Evolutionary conservation across 2,888 invertebrate genomes (phyloP).

Genomic region (Salpingus planirostris): DNA sequence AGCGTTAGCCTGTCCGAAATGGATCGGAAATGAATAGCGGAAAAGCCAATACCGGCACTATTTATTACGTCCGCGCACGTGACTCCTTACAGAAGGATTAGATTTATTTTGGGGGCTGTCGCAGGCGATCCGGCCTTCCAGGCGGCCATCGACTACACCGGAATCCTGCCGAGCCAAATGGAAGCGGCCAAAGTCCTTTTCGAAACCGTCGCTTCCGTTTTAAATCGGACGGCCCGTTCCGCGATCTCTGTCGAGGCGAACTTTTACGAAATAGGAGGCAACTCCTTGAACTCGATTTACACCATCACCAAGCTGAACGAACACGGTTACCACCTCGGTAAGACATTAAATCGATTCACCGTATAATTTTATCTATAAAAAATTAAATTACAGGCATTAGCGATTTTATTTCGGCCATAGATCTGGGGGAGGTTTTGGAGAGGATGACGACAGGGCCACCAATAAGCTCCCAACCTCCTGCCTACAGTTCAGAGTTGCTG

Average conservation of each 20-base stretch:
- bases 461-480: slow-evolving; percentile 23
- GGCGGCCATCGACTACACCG: slow-evolving; percentile 57
- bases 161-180: slow-evolving; percentile 50
- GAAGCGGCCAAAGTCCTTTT: slow-evolving; percentile 61
- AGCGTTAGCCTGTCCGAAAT: no score
- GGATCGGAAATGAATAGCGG: no score
- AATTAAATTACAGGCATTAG: slow-evolving; percentile 51
- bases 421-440: slow-evolving; percentile 59
- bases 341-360: no score
- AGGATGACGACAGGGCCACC: slow-evolving; percentile 48
- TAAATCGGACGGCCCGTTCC: slow-evolving; percentile 55
- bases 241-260: slow-evolving; percentile 57
- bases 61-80: no score
- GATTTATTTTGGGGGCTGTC: no score
- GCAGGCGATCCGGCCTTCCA: no score
- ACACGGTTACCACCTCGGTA: slow-evolving; percentile 67
- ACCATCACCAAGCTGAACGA: slow-evolving; percentile 70
- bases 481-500: slow-evolving; percentile 48
- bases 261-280: slow-evolving; percentile 80
- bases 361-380: slow-evolving; percentile 4
- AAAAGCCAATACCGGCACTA: no score
- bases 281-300: slow-evolving; percentile 76
- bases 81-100: no score
- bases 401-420: slow-evolving; percentile 67
- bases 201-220: slow-evolving; percentile 63